Evolutionary conservation across 2,888 invertebrate genomes (phyloP).

Genomic region (Pristionchus maxplancki): DNA sequence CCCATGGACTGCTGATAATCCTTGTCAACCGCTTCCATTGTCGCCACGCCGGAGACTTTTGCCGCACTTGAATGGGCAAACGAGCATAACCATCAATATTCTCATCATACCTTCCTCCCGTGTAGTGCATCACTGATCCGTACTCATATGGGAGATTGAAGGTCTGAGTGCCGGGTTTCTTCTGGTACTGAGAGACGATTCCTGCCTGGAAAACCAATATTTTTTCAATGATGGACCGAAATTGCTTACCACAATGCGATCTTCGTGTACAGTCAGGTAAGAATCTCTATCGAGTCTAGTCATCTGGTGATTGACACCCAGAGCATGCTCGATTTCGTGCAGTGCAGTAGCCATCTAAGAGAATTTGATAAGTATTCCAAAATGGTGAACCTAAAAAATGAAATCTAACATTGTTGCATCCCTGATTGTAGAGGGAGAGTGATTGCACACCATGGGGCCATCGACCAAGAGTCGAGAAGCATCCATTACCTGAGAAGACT

Average conservation of each 20-base stretch:
- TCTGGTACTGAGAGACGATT: conserved; percentile 36
- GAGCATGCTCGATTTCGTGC: conserved; percentile 36
- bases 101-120: conserved; percentile 17
- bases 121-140: conserved; percentile 47
- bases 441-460: neutral
- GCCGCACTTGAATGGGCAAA: neutral
- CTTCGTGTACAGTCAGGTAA: conserved; percentile 7
- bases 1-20: conserved; percentile 38
- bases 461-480: conserved; percentile 32
- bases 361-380: neutral
- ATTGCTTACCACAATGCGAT: conserved; percentile 6
- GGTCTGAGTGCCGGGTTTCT: conserved; percentile 38
- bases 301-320: conserved; percentile 45
- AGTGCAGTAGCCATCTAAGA: conserved; percentile 21
- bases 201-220: neutral
- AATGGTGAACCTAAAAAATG: neutral
- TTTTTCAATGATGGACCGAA: no score
- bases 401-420: conserved; percentile 37
- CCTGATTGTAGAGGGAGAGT: conserved; percentile 35
- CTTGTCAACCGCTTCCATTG: conserved; percentile 35
- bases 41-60: neutral
- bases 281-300: conserved; percentile 20
- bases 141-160: conserved; percentile 43
- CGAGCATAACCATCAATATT: neutral
- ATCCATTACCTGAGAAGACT: neutral